Evolutionary conservation across 2,113 vertebrate species (phyloP).

Genomic region (Atherinomorus stipes): DNA sequence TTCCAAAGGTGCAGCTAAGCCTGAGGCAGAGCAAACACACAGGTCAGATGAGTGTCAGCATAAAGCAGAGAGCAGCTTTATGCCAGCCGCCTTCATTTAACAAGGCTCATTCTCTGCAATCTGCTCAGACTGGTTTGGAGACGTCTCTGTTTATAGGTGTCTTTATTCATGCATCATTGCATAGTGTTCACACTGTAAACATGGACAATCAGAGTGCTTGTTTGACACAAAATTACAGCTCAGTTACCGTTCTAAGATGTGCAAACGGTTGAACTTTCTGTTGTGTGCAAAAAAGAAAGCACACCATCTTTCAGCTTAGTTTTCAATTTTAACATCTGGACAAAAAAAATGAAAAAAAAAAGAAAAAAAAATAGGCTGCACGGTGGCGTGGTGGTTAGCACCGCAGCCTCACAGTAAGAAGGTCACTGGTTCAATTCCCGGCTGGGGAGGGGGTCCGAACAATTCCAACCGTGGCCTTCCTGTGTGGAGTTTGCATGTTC

Average conservation of each 20-base stretch:
- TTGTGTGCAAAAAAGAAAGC: neutral
- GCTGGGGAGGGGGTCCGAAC: too few species aligned
- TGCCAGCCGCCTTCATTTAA: conserved; percentile 9
- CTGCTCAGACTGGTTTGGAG: conserved; percentile 40
- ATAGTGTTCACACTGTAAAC: conserved; percentile 40
- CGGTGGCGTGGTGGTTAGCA: too few species aligned
- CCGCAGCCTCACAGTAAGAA: too few species aligned
- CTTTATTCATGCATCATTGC: conserved; percentile 30
- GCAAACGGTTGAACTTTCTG: neutral
- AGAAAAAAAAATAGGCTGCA: too few species aligned
- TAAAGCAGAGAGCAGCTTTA: neutral
- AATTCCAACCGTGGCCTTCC: too few species aligned
- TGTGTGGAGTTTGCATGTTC: too few species aligned
- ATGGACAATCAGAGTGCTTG: neutral
- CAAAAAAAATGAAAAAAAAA: too few species aligned
- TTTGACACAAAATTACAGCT: conserved; percentile 4
- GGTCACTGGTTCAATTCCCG: too few species aligned
- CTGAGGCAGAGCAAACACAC: neutral
- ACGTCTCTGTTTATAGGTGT: conserved; percentile 10
- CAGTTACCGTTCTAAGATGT: neutral
- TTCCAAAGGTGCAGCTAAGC: neutral
- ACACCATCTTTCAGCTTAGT: too few species aligned
- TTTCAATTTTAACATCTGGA: too few species aligned
- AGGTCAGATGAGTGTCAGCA: neutral
- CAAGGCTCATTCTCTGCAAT: neutral